phyloP scores from a whole-genome alignment of 2,797 vertebrate genomes.

The Pitangus sulphuratus region DNA sequence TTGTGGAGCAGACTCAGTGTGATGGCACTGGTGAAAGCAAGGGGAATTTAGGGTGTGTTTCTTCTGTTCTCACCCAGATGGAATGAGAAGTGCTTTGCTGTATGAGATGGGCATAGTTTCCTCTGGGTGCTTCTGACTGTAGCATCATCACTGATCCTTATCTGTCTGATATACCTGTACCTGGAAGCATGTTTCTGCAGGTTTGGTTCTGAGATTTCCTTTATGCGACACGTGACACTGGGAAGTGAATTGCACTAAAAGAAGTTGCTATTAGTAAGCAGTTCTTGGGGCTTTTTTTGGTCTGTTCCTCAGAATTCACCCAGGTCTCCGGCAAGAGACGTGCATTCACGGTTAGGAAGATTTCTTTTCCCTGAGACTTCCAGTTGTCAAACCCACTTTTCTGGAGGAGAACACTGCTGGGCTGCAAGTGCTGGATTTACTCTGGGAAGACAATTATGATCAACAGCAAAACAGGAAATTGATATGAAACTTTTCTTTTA shows the following conservation, averaged over 20 bases:
- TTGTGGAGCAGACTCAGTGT: accelerated
- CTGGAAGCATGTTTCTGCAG: background rate
- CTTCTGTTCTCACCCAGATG: background rate
- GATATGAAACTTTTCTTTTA: background rate
- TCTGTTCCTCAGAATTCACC: background rate
- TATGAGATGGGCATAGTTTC: background rate
- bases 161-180: background rate
- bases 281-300: background rate
- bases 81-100: background rate
- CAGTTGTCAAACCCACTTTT: background rate
- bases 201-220: background rate
- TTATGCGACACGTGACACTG: background rate
- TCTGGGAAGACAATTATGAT: background rate
- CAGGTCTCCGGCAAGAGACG: background rate
- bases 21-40: background rate
- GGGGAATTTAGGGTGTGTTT: background rate
- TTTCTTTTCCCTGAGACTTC: background rate
- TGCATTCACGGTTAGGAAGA: background rate
- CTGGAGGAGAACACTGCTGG: background rate
- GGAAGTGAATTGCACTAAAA: background rate
- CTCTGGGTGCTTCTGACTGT: background rate
- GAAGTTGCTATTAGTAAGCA: background rate
- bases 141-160: accelerated
- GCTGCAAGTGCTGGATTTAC: background rate
- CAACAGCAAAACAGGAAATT: background rate